A percentile compares a stretch with the other conserved stretches of the same genome.
Conservation (phyloP, 2,113 vertebrate genomes). For the Carassius gibelio region DNA sequence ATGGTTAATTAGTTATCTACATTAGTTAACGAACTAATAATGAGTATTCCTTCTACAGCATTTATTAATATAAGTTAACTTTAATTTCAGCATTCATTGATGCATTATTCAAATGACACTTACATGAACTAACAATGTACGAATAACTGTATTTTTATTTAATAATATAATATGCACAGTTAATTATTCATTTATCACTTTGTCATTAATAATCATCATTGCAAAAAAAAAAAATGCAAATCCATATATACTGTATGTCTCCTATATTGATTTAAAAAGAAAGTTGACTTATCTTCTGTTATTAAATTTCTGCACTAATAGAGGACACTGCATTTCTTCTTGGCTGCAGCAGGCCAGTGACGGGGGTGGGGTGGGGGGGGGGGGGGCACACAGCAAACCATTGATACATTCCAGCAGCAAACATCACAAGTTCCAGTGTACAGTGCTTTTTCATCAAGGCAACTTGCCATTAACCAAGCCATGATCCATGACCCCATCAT, state of each 20-base stretch:
- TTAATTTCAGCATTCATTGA: no score
- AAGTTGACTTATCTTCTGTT: background rate
- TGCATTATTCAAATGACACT: no score
- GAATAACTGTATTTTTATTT: no score
- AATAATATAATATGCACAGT: no score
- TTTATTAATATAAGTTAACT: no score
- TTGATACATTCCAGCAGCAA: background rate
- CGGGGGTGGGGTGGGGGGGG: background rate
- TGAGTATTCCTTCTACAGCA: no score
- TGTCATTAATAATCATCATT: no score
- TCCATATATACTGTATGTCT: background rate
- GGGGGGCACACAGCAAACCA: background rate
- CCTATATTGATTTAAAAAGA: background rate
- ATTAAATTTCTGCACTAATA: background rate
- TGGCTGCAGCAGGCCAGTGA: background rate
- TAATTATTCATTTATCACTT: no score
- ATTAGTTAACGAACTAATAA: no score
- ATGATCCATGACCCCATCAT: background rate
- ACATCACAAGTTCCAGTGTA: background rate
- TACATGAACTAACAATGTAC: no score
- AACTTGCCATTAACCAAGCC: background rate
- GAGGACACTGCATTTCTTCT: background rate
- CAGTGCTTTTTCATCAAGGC: background rate
- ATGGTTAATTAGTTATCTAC: no score
- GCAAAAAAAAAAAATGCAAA: background rate